These are phyloP conservation scores for Salpingus planirostris DNA, from an alignment of 2,888 invertebrate species.

Conservation along the genomic window DNA sequence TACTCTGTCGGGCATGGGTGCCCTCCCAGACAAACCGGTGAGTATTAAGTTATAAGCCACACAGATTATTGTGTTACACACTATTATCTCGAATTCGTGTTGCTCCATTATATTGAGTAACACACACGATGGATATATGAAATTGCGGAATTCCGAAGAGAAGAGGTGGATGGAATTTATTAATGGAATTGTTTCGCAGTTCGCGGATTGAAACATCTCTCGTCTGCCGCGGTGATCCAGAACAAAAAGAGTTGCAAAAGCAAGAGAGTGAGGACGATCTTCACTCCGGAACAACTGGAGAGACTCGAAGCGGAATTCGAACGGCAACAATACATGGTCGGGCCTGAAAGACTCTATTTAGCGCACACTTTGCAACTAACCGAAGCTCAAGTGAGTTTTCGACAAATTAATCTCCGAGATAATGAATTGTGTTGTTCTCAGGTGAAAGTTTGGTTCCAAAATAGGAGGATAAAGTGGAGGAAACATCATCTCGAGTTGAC, in stretches of 20 bases:
- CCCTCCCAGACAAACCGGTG: conserved; percentile 7
- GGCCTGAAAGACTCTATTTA: conserved; percentile 85
- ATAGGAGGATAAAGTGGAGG: conserved; percentile 90
- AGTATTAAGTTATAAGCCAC: conserved; percentile 1
- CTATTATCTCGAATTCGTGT: too few species aligned
- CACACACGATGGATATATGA: too few species aligned
- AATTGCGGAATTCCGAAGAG: too few species aligned
- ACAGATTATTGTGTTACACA: not conserved
- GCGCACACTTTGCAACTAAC: conserved; percentile 81
- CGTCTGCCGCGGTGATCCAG: conserved; percentile 22
- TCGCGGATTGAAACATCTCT: conserved; percentile 31
- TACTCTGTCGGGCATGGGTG: conserved; percentile 24
- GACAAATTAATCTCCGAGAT: not conserved
- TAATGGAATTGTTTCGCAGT: too few species aligned
- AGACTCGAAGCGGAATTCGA: conserved; percentile 91
- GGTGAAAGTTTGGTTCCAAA: conserved; percentile 91
- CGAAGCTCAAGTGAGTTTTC: conserved; percentile 67
- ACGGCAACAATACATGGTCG: conserved; percentile 96
- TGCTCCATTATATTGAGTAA: too few species aligned
- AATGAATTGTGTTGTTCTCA: conserved; percentile 33
- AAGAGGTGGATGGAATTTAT: too few species aligned
- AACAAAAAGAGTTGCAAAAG: conserved; percentile 51
- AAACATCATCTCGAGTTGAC: conserved; percentile 91
- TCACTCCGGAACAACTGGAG: conserved; percentile 93
- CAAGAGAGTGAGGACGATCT: conserved; percentile 90